phyloP scores from a whole-genome alignment of 2,113 vertebrate species.

The Nothoprocta pentlandii region DNA sequence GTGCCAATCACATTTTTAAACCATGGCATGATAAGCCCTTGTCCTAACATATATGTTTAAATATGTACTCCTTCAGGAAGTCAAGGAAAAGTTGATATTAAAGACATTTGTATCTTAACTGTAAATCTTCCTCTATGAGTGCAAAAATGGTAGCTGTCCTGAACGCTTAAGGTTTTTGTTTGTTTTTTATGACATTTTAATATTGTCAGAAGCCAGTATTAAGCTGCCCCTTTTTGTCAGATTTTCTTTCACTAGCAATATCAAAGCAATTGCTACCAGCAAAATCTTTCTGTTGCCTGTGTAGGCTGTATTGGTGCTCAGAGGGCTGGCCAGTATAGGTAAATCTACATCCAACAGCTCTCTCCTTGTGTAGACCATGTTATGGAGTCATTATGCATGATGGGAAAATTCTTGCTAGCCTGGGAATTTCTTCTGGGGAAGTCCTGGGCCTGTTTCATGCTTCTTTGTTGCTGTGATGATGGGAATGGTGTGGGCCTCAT shows the following conservation, averaged over 20 bases:
- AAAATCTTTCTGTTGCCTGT: neutral
- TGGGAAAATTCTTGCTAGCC: neutral
- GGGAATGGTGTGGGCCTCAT: rapidly evolving
- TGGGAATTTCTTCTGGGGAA: neutral
- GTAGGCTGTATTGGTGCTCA: neutral
- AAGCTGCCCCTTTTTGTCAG: neutral
- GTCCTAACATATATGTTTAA: neutral
- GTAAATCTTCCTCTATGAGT: rapidly evolving
- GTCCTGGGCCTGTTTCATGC: neutral
- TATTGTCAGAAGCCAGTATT: neutral
- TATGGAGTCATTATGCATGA: neutral
- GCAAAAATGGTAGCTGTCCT: neutral
- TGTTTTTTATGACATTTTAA: neutral
- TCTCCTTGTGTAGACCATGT: neutral
- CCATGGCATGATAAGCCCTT: neutral
- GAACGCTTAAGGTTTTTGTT: neutral
- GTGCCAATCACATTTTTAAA: neutral
- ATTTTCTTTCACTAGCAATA: neutral
- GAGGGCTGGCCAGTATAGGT: neutral
- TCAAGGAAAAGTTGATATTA: neutral
- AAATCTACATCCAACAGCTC: neutral
- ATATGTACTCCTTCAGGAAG: neutral
- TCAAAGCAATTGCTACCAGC: neutral
- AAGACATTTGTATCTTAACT: neutral
- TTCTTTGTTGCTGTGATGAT: neutral